Evolutionary conservation across 2,888 invertebrate genomes (phyloP).

Genomic region (Agapostemon virescens): DNA sequence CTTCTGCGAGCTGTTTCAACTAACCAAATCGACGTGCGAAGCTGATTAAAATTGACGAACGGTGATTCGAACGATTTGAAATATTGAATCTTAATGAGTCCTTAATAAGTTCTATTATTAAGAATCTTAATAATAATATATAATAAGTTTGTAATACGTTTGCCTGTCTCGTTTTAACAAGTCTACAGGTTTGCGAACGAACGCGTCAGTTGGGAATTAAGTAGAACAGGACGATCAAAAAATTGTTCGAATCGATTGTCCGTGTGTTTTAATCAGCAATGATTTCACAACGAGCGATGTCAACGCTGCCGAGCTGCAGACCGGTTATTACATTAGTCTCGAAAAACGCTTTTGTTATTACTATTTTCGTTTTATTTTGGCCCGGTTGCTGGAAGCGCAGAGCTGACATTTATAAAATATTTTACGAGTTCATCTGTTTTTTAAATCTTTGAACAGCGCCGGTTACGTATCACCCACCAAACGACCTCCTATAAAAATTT

Average conservation of each 20-base stretch:
- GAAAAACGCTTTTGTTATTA: constrained; percentile 3
- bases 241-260: constrained; percentile 24
- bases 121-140: too few species aligned
- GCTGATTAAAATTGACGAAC: not conserved
- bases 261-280: constrained; percentile 43
- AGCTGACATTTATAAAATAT: not conserved
- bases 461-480: not conserved
- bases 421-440: not conserved
- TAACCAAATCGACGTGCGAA: not conserved
- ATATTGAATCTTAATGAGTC: not conserved
- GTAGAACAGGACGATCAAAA: constrained; percentile 26
- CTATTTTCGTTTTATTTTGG: not conserved
- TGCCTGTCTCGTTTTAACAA: not conserved
- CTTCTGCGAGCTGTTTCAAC: not conserved
- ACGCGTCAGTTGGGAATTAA: constrained; percentile 15
- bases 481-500: constrained; percentile 24
- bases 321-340: not conserved
- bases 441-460: constrained; percentile 14
- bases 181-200: not conserved
- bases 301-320: constrained; percentile 19
- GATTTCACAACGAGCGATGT: constrained; percentile 50
- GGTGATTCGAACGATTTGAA: not conserved
- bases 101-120: too few species aligned
- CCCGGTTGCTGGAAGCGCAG: not conserved
- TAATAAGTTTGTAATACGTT: too few species aligned